Evolutionary conservation across 2,888 invertebrate species (phyloP).

Genomic region (Nudaria mundana): DNA sequence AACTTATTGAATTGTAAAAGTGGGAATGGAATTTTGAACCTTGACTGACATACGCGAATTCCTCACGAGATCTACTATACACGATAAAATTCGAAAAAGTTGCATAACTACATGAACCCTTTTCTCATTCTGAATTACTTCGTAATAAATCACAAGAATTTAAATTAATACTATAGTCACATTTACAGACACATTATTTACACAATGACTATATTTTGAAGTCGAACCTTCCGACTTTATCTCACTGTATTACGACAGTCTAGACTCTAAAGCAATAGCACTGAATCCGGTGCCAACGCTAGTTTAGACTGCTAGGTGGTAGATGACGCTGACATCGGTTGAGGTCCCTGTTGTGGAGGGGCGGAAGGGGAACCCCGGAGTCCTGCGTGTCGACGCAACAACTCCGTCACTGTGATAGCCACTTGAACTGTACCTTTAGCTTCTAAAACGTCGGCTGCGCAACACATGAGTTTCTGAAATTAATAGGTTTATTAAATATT

Average conservation of each 20-base stretch:
- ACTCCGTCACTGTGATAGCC: slow-evolving; percentile 92
- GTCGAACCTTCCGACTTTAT: neutral
- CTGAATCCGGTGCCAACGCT: slow-evolving; percentile 64
- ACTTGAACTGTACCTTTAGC: slow-evolving; percentile 93
- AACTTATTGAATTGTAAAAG: no score
- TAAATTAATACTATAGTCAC: no score
- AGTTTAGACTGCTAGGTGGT: slow-evolving; percentile 67
- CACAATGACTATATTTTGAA: slow-evolving; percentile 3
- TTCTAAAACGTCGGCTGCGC: slow-evolving; percentile 95
- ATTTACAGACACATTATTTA: slow-evolving; percentile 2
- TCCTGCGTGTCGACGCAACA: slow-evolving; percentile 82
- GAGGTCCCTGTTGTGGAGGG: neutral
- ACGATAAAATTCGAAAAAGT: no score
- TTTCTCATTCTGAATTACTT: neutral
- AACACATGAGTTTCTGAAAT: slow-evolving; percentile 93
- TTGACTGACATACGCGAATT: no score
- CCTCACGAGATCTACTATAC: no score
- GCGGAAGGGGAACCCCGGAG: slow-evolving; percentile 34
- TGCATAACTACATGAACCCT: no score
- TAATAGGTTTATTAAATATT: neutral
- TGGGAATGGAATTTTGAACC: no score
- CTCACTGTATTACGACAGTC: no score
- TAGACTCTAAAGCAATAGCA: slow-evolving; percentile 56
- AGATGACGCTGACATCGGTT: slow-evolving; percentile 11
- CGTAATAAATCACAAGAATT: neutral